Percentiles rank a stretch among this genome's conserved stretches.
phyloP scores from a whole-genome alignment of 2,113 vertebrate species.

The Petrocephalus microphthalmus region DNA sequence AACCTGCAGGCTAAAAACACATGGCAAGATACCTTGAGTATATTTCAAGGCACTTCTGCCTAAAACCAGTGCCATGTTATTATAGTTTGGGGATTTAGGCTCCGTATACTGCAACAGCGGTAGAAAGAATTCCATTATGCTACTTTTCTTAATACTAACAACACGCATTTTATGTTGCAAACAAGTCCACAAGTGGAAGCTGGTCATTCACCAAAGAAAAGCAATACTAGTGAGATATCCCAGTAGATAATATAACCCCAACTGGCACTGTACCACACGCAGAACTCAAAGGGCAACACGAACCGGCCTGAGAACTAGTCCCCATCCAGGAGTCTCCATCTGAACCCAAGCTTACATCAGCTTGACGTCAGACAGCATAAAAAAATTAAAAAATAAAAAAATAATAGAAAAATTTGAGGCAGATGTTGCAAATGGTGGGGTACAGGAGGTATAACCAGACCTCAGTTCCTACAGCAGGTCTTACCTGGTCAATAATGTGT shows the following conservation, averaged over 20 bases:
- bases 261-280: background rate
- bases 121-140: background rate
- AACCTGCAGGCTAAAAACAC: background rate
- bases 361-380: slow-evolving; percentile 9
- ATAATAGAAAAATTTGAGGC: slow-evolving; percentile 4
- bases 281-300: background rate
- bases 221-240: background rate
- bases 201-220: background rate
- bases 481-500: slow-evolving; percentile 15
- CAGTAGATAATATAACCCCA: background rate
- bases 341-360: slow-evolving; percentile 4
- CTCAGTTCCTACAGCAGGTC: background rate
- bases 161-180: background rate
- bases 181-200: background rate
- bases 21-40: background rate
- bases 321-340: background rate
- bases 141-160: background rate
- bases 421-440: slow-evolving; percentile 14
- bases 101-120: no score
- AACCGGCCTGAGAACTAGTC: background rate
- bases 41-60: background rate
- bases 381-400: background rate
- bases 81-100: background rate
- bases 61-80: background rate
- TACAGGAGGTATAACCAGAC: background rate